Conservation (phyloP, 2,113 vertebrate species). For the Crotalus tigris region DNA sequence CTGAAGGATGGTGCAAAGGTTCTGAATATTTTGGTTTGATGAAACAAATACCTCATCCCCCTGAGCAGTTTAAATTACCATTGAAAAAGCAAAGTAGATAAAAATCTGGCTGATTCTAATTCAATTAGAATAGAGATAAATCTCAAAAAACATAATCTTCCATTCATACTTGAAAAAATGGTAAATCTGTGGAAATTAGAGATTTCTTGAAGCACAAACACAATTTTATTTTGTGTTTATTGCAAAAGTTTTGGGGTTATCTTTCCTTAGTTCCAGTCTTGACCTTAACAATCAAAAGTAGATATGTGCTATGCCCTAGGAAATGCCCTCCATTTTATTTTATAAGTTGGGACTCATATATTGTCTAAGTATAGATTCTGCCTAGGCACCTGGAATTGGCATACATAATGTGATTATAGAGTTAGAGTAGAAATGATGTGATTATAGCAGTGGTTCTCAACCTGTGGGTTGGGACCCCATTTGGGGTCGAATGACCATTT, state of each 20-base stretch:
- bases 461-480: no score
- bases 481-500: no score
- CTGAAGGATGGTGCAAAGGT: neutral
- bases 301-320: neutral
- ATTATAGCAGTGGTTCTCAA: no score
- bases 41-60: neutral
- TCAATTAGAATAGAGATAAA: neutral
- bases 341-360: neutral
- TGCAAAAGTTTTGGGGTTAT: neutral
- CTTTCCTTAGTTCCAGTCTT: neutral
- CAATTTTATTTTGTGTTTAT: neutral
- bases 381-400: neutral
- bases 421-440: neutral
- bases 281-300: neutral
- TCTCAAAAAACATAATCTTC: neutral
- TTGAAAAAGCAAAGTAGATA: neutral
- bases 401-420: neutral
- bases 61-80: neutral
- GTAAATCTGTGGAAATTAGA: neutral
- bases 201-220: neutral
- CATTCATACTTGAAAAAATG: neutral
- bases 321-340: neutral
- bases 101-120: neutral
- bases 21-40: neutral
- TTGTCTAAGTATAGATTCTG: neutral